Base-by-base conservation (phyloP, 1,140 invertebrate genomes). In the Chironomus tepperi region DNA sequence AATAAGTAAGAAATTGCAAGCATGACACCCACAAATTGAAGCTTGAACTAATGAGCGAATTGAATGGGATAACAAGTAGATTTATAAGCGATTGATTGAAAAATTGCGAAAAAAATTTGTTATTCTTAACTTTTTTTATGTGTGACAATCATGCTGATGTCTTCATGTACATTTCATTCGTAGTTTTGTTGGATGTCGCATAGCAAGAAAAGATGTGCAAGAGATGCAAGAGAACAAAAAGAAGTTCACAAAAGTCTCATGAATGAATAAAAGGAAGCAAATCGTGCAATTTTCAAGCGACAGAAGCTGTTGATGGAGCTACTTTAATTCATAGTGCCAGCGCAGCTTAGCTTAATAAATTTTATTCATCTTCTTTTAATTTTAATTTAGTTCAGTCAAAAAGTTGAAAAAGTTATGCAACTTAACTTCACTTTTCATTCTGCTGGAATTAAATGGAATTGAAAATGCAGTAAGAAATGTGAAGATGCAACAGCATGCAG, bases 401-500 rank as follows among this genome's bases (percentile, higher is more conserved):
- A 10, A 47, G 8, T 47, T 47, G 8, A 47, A 10, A 10, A 10
- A 10, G n/a, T 57, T 57, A 57, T 57, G 47, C 47, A 57, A 57
- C 15, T 57, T 57, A 12, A 57, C 47, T 57, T n/a, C 15, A 10
- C 43, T 47, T 47, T 15, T 47, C 3, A 12, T 57, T 57, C 12
- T 12, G 12, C 47, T 57, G 9, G 12, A 15, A n/a, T 15, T 12
- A 34, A 34, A 34, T 57, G 12, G 10, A 5, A 12, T n/a, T 15
- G 3, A 57, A 47, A 47, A 57, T 57, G 47, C 12, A n/a, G 3
- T 15, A 15, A 57, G 5, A 15, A 57, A n/a, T n/a, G n/a, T n/a
- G 47, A 57, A 57, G 47, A 57, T 57, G 47, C 47, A 57, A 57
- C 47, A 57, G 47, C 47, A 57, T 57, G 47, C 47, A 57, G 12